Evolutionary conservation across 1,140 invertebrate genomes (phyloP).

Genomic region (Fopius arisanus): DNA sequence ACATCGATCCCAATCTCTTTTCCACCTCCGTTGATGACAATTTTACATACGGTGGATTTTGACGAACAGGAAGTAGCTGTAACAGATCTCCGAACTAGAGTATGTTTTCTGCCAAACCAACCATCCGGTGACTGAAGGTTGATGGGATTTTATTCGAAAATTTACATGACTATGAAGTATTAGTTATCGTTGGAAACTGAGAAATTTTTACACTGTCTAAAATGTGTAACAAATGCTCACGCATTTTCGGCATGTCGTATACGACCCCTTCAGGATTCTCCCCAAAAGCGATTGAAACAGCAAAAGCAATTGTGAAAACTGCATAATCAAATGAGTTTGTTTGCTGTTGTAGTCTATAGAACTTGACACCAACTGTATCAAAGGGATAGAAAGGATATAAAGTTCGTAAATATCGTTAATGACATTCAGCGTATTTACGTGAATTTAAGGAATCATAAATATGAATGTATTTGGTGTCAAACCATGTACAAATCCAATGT

Average conservation of each 20-base stretch:
- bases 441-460: constrained; percentile 4
- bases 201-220: not conserved
- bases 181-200: not conserved
- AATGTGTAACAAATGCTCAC: not conserved
- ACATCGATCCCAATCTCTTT: too few species aligned
- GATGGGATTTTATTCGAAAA: not conserved
- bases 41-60: too few species aligned
- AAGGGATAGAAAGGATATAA: constrained; percentile 2
- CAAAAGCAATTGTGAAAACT: constrained; percentile 14
- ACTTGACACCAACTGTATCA: not conserved
- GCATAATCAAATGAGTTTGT: constrained; percentile 19
- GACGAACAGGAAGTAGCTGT: too few species aligned
- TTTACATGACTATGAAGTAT: too few species aligned
- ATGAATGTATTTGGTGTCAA: not conserved
- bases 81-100: too few species aligned
- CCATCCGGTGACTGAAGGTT: not conserved
- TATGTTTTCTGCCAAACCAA: too few species aligned
- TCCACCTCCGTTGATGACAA: too few species aligned
- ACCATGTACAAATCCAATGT: constrained; percentile 39
- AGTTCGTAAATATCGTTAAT: not conserved
- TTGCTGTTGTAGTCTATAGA: not conserved
- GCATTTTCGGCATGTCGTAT: not conserved
- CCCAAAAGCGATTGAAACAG: not conserved
- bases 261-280: not conserved
- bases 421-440: not conserved